Evolutionary conservation across 2,888 invertebrate genomes (phyloP), one percentile per base, ranked within the genome.

Genomic region (Temnothorax unifasciatus): DNA sequence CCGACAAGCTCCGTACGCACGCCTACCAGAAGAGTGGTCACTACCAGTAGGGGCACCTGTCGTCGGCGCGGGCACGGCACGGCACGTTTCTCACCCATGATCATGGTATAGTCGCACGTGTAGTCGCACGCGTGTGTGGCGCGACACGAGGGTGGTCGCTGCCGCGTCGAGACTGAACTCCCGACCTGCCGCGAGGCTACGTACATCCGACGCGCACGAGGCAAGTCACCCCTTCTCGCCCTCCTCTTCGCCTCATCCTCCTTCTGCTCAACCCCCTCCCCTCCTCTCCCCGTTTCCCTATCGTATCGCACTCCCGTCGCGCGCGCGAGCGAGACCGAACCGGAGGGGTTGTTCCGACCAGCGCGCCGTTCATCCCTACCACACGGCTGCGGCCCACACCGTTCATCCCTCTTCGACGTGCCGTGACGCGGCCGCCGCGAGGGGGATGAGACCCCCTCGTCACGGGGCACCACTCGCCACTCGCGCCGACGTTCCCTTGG

Each of bases 161-260:
- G 94, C 92, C 94, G 94, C 94, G 93, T 93, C 90, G 90, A 92
- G 93, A 94, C 94, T 94, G 93, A 93, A 93, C 89, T 93, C 91
- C 90, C 91, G 88, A 90, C 90, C 92, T 90, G 88, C 89, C 89
- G 91, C 90, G 91, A 88, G 89, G 90, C 91, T 86, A 90, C 91
- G 92, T 93, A 93, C 93, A 94, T 93, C 91, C 90, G 85, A 85
- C 76, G 77, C 87, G 87, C 91, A 90, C 91, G 89, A 90, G 91
- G 90, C 79, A 81, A 87, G 82, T 79, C 88, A 87, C 89, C 89
- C 82, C 86, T 64, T 68, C 25, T 38, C 71, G 11, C 29, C 41
- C 41, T 8, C 41, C 41, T 11, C 41, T 11, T 34, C 34, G 34
- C 15, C 21, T 13, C 50, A 9, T 21, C 52, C 73, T 52, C 41